Conservation (phyloP, 2,797 vertebrate species). For the Gallirallus australis region DNA sequence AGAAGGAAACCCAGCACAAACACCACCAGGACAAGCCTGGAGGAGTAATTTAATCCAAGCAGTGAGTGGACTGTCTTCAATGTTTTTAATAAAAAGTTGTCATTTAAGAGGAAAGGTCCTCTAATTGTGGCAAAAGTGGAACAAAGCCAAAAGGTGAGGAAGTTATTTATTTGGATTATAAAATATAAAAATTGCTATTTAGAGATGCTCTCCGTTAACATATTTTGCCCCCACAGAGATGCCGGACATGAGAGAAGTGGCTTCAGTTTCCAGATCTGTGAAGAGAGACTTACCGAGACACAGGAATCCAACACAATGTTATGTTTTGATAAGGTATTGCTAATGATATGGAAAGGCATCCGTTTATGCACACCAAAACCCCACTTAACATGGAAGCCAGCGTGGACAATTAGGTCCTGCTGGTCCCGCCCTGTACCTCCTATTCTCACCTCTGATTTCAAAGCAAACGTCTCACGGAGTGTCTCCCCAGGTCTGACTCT, state of each 20-base stretch:
- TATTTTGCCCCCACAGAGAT: not conserved
- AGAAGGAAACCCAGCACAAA: not conserved
- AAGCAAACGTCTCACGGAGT: constrained; percentile 76
- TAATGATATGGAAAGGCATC: not conserved
- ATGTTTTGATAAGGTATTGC: not conserved
- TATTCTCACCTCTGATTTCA: constrained; percentile 67
- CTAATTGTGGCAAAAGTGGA: not conserved
- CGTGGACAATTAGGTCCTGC: not conserved
- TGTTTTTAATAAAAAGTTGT: not conserved
- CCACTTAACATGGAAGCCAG: not conserved
- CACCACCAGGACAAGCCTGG: not conserved
- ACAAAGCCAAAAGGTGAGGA: not conserved
- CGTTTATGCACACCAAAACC: not conserved
- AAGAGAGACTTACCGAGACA: not conserved
- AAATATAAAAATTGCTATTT: not conserved
- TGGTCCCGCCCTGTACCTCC: not conserved
- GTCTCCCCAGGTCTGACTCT: constrained; percentile 76
- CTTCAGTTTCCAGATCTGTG: not conserved
- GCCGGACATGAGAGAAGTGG: not conserved
- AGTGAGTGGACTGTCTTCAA: not conserved
- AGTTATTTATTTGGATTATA: not conserved
- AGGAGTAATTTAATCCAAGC: not conserved
- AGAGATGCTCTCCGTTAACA: not conserved
- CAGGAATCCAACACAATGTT: not conserved
- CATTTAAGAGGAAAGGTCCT: not conserved